A percentile compares a stretch with the other conserved stretches of the same genome.
phyloP scores from a whole-genome alignment of 2,888 invertebrate genomes.

The Oscheius sp. region DNA sequence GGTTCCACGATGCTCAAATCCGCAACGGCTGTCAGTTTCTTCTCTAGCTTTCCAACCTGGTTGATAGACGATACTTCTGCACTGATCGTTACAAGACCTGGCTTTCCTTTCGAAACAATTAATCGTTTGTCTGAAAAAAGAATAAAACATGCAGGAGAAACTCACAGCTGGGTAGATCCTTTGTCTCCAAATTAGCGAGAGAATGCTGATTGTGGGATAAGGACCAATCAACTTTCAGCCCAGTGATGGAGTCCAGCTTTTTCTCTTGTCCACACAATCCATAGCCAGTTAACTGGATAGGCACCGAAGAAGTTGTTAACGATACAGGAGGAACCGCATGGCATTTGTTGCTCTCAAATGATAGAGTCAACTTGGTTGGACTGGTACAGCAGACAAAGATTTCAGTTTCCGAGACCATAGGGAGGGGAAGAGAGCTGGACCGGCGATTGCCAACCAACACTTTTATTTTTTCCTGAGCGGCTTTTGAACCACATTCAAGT shows the following conservation, averaged over 20 bases:
- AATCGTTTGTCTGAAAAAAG: neutral
- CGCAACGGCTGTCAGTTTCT: constrained; percentile 33
- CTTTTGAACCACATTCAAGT: neutral
- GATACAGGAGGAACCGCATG: constrained; percentile 49
- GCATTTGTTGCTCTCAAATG: constrained; percentile 41
- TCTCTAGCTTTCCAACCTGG: neutral
- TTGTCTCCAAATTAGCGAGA: neutral
- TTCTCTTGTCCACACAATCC: constrained; percentile 38
- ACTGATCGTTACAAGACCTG: constrained; percentile 32
- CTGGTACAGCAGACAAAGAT: constrained; percentile 55
- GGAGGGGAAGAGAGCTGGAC: constrained; percentile 52
- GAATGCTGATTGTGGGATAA: constrained; percentile 1
- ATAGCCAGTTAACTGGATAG: constrained; percentile 39
- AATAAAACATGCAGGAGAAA: no score
- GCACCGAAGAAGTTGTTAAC: constrained; percentile 31
- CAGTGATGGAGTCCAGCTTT: constrained; percentile 42
- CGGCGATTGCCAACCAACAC: constrained; percentile 55
- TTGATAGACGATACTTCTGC: constrained; percentile 25
- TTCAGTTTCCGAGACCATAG: constrained; percentile 41
- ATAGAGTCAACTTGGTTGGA: constrained; percentile 46
- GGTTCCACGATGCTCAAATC: constrained; percentile 44
- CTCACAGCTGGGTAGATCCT: neutral
- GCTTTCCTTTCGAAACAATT: constrained; percentile 19
- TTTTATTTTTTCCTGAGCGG: constrained; percentile 30
- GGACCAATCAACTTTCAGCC: constrained; percentile 32